Evolutionary conservation across 2,797 vertebrate genomes (phyloP), one percentile per base, ranked within the genome.

Genomic region (Coluber constrictor): DNA sequence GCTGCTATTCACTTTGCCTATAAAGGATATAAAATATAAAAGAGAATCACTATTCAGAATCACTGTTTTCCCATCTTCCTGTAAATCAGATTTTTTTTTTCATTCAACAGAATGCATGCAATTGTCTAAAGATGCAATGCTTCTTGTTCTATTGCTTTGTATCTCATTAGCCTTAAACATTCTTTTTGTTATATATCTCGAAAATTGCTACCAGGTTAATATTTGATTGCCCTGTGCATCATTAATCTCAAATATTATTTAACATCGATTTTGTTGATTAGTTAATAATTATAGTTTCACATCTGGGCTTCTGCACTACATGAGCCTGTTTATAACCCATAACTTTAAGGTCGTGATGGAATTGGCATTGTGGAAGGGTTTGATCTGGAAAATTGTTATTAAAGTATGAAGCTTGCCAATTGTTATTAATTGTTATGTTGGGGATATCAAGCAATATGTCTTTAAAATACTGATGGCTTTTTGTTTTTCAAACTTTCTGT

Each of bases 271-370:
- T 89, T 89, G 88, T 89, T 89, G 32, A 51, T 61, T 61, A 20
- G 86, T n/a, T 88, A 89, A 92, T 94, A 92, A 79, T 79, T 43
- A 79, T 79, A 79, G 18, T 79, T 79, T 79, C 74, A 43, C 20
- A 23, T 79, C 18, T 43, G 3, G 20, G 7, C 18, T 43, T 79
- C 74, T 5, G 18, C 8, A 43, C 8, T 79, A 43, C 37, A 11
- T 79, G 37, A 79, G 37, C 18, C 37, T 43, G 9, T 79, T 79
- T 43, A 43, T 79, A 79, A 79, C 74, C 37, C 18, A 10, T 43
- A 79, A 9, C 20, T 23, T 79, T 79, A 43, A 43, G 74, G 74
- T 79, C 37, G 4, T 43, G 74, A 25, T 79, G 37, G 20, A 79
- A 79, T 11, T 43, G 74, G 18, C 74, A 79, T 0, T 79, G 20